These are phyloP conservation scores for Hypocryptadius cinnamomeus DNA, from an alignment of 2,113 vertebrate species.

Conservation along the genomic window DNA sequence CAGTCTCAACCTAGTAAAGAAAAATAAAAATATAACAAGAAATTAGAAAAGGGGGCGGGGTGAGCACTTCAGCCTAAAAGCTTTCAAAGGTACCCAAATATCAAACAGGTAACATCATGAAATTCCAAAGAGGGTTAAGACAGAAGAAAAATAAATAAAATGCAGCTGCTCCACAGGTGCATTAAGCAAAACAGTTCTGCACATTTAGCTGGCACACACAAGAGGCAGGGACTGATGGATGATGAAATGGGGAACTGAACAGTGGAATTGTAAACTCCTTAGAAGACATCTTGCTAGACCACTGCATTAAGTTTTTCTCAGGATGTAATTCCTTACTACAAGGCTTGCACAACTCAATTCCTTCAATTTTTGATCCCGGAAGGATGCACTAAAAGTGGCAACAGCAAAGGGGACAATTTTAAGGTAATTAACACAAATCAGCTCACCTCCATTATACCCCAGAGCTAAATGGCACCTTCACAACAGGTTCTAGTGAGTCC, in stretches of 20 bases:
- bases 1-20: slow-evolving; percentile 86
- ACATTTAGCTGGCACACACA: not conserved
- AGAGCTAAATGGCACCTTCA: not conserved
- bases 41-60: rapidly evolving
- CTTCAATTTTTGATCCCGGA: not conserved
- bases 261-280: not conserved
- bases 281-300: not conserved
- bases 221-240: not conserved
- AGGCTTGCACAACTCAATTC: not conserved
- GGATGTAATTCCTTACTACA: not conserved
- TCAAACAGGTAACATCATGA: not conserved
- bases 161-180: not conserved
- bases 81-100: not conserved
- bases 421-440: not conserved
- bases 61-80: not conserved
- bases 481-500: not conserved
- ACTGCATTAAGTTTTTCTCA: not conserved
- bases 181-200: not conserved
- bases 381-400: not conserved
- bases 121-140: not conserved
- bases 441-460: not conserved
- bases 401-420: not conserved
- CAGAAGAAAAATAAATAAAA: not conserved
- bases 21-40: not conserved
- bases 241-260: not conserved